A percentile compares a stretch with the other conserved stretches of the same genome.
These are phyloP conservation scores for Mesorhabditis spiculigera DNA, from an alignment of 2,888 invertebrate species.

Conservation along the genomic window DNA sequence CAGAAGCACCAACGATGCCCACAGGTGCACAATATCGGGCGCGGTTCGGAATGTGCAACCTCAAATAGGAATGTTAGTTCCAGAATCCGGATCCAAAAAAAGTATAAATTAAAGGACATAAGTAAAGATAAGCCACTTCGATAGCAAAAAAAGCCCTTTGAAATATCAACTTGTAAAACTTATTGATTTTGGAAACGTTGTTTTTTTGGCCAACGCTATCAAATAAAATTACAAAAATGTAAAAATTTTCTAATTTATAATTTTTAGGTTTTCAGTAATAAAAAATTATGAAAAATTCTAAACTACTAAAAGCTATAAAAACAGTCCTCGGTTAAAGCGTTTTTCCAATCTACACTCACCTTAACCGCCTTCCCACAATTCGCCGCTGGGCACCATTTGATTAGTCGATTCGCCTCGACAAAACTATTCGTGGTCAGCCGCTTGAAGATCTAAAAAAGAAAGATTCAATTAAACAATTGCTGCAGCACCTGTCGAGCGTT, in stretches of 20 bases:
- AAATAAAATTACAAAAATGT: no score
- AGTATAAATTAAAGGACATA: background rate
- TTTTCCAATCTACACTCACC: slow-evolving; percentile 69
- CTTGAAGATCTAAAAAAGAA: slow-evolving; percentile 13
- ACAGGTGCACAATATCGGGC: slow-evolving; percentile 81
- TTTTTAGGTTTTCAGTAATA: no score
- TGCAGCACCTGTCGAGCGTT: no score
- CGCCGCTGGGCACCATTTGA: slow-evolving; percentile 96
- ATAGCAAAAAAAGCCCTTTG: background rate
- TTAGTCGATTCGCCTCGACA: slow-evolving; percentile 81
- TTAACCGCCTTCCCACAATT: slow-evolving; percentile 94
- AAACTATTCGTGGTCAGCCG: slow-evolving; percentile 31
- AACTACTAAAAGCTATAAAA: background rate
- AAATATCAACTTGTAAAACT: no score
- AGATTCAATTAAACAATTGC: no score
- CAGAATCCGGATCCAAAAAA: background rate
- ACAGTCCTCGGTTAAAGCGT: slow-evolving; percentile 58
- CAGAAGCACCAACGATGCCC: slow-evolving; percentile 79
- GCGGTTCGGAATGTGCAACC: slow-evolving; percentile 32
- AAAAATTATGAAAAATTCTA: background rate
- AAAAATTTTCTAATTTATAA: background rate
- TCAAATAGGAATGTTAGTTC: background rate
- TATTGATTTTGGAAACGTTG: no score
- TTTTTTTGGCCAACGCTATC: no score
- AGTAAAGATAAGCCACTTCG: background rate